Evolutionary conservation across 1,140 invertebrate genomes (phyloP), one percentile per base, ranked within the genome.

Genomic region (Pseudoatta argentina): DNA sequence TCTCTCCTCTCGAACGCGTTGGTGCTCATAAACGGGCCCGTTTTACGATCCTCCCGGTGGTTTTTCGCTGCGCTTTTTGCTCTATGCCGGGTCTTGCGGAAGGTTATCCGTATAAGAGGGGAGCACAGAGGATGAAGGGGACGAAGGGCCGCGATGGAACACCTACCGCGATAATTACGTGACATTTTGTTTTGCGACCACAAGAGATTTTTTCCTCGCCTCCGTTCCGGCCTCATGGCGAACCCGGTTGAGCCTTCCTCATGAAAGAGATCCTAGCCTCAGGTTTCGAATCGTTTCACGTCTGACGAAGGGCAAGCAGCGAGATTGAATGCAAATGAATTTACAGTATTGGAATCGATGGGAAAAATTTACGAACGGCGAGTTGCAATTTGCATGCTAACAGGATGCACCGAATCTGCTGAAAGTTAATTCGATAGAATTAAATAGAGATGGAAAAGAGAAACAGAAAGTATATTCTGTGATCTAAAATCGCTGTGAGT

Each of bases 141-240:
- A 5, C 16, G 21, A 27, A 4, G 53, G 30, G 12, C 76, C 69
- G 69, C 64, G 71, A 81, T 63, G 88, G 94, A 94, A 94, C 93
- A 94, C 94, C 94, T 94, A 94, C 93, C 91, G 91, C 90, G 94
- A 94, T 94, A 94, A 94, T 94, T 94, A 94, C 93, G 92, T 93
- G 94, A 94, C 93, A 93, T 94, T 94, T 93, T 92, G 93, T 93
- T 93, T 93, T 91, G 92, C 85, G 90, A 91, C 92, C 91, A 88
- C 93, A 92, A 91, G 87, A 55, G 89, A 92, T 92, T 92, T 93
- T 92, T 93, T 91, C 89, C 88, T 91, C 91, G 77, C 89, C 88
- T 91, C 85, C 51, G 88, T 89, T 90, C 86, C 79, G 72, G 48
- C 81, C 86, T 87, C 79, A 71, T 66, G 76, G 55, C 69, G 39